Evolutionary conservation across 2,888 invertebrate species (phyloP).

Genomic region (Onchidella celtica): DNA sequence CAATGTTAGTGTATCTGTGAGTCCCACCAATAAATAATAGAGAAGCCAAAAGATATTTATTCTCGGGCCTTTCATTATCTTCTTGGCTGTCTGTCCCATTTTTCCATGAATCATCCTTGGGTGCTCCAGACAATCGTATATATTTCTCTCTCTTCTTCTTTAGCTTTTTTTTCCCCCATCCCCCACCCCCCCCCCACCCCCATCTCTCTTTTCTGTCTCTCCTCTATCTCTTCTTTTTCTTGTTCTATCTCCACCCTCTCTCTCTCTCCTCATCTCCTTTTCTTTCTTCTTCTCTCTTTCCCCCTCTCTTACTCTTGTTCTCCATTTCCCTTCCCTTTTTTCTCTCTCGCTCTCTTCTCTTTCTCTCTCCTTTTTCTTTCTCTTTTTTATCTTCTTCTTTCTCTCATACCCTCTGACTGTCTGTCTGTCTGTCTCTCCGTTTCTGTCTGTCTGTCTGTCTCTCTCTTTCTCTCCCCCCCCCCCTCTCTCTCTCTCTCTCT

Average conservation of each 20-base stretch:
- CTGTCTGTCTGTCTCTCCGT: background rate
- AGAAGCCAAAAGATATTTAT: too few species aligned
- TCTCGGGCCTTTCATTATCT: too few species aligned
- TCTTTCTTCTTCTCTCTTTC: background rate
- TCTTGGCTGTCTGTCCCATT: too few species aligned
- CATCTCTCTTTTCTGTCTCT: too few species aligned
- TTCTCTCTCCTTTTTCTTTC: background rate
- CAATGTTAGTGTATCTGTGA: too few species aligned
- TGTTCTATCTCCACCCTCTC: background rate
- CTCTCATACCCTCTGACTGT: background rate
- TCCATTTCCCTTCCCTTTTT: background rate
- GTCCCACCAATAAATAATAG: too few species aligned
- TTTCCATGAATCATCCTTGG: too few species aligned
- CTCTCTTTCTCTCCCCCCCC: constrained; percentile 1
- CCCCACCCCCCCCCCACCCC: too few species aligned
- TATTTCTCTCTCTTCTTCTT: too few species aligned
- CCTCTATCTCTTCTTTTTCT: background rate
- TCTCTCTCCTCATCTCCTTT: background rate
- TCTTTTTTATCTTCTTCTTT: background rate
- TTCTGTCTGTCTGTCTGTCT: background rate
- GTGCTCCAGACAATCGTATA: too few species aligned
- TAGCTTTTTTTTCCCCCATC: too few species aligned
- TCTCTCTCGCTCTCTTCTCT: background rate
- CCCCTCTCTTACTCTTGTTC: background rate
- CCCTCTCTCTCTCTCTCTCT: constrained; percentile 1